phyloP scores from a whole-genome alignment of 2,888 invertebrate genomes.

The Yponomeuta malinellus region DNA sequence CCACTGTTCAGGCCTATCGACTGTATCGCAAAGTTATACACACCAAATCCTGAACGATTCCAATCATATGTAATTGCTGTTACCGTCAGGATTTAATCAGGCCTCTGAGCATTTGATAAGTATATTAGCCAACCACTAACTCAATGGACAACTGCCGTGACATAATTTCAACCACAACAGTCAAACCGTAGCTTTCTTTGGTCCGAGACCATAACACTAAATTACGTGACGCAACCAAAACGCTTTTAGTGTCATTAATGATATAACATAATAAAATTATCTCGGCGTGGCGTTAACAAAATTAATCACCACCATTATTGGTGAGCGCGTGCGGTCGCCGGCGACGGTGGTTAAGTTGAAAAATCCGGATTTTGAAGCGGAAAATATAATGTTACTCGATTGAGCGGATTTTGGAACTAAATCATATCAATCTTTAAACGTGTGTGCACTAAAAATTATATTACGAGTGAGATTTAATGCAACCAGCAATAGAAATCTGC shows the following conservation, averaged over 20 bases:
- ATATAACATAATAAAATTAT: constrained; percentile 6
- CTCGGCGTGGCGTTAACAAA: not conserved
- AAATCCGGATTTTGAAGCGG: not conserved
- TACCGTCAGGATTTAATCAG: too few species aligned
- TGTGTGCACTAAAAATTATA: too few species aligned
- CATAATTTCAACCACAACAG: not conserved
- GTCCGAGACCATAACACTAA: not conserved
- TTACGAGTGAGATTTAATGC: too few species aligned
- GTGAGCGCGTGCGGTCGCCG: not conserved
- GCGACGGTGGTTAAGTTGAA: not conserved
- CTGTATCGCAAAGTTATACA: too few species aligned
- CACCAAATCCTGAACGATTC: too few species aligned
- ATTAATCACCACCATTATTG: not conserved
- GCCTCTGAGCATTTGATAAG: too few species aligned
- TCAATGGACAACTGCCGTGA: too few species aligned
- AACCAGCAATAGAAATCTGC: too few species aligned
- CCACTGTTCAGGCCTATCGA: too few species aligned
- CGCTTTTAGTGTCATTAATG: not conserved
- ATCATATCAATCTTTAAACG: too few species aligned
- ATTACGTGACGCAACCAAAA: not conserved
- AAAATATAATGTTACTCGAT: not conserved
- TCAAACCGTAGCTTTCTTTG: not conserved
- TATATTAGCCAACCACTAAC: too few species aligned
- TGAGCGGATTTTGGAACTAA: not conserved
- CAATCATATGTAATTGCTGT: too few species aligned